Evolutionary conservation across 30 jellyfish, hydroid and myxozoan genomes (phyloP), one percentile per base, ranked within the genome.

Genomic region (Mastigias papua): DNA sequence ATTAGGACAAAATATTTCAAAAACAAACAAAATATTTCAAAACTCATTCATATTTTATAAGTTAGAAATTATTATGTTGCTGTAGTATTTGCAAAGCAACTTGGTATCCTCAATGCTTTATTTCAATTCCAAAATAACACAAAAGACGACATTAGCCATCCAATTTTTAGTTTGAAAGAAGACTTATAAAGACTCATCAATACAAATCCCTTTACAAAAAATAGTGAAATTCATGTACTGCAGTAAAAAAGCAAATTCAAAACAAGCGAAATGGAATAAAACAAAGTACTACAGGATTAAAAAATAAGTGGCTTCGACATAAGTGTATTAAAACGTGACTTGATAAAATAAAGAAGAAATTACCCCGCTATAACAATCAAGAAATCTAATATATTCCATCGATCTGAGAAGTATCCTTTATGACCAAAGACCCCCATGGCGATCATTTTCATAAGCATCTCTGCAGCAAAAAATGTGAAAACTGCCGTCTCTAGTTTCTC

Each of bases 361-460:
- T 93, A 93, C 98, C 98, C 98, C 0, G 97, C 92, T 15, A 93
- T 78, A 22, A 93, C 98, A 35, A 93, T 93, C 21, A 86, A 58
- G 33, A 93, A 93, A 77, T 93, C 98, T 22, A 93, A 82, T 42
- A 93, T 87, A 76, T 93, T 93, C 98, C 98, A 93, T 69, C 92
- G 82, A 69, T 93, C 98, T 9, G 97, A 74, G 51, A 93, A 93
- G 67, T 93, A 93, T 5, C 84, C 87, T 69, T 63, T 88, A 21
- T 81, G 85, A 25, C 98, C 97, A 35, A 37, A 58, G 19, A 93
- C n/a, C 0, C 98, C 98, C 98, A 93, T 86, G 29, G 98, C 98
- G 8, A 84, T 48, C 98, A 93, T 93, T 77, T 93, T 93, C 0
- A 79, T 89, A 5, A 87, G 74, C 98, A 93, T 93, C 76, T 93